phyloP scores from a whole-genome alignment of 2,113 vertebrate genomes.

The Pampusana beccarii region DNA sequence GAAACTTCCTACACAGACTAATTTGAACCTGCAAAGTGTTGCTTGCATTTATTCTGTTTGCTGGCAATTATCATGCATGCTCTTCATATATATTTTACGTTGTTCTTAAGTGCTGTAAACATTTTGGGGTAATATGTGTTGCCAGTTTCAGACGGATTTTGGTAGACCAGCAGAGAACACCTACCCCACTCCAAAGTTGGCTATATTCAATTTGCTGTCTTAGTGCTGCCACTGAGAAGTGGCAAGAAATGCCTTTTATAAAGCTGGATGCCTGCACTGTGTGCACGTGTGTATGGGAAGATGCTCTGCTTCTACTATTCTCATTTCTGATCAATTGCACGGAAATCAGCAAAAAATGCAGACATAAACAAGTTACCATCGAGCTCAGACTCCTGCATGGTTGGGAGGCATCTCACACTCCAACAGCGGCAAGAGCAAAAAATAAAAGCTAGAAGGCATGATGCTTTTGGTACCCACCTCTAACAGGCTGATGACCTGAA shows the following conservation, averaged over 20 bases:
- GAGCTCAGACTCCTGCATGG: accelerated
- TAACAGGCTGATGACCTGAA: background rate
- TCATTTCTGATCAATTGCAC: background rate
- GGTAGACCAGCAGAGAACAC: background rate
- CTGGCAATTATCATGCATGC: background rate
- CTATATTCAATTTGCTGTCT: background rate
- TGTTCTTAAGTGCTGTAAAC: background rate
- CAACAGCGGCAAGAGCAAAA: background rate
- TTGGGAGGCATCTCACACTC: background rate
- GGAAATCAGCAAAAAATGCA: background rate
- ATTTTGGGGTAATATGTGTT: background rate
- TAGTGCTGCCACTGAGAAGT: background rate
- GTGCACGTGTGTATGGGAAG: accelerated
- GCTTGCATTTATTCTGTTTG: background rate
- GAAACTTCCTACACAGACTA: background rate
- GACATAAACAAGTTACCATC: background rate
- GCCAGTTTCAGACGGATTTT: background rate
- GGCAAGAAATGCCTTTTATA: background rate
- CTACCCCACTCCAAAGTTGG: background rate
- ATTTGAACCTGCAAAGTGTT: background rate
- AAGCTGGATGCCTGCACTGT: background rate
- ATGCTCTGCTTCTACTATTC: background rate
- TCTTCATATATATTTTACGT: background rate
- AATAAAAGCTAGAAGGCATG: background rate
- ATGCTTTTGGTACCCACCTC: background rate